A percentile compares a stretch with the other conserved stretches of the same genome.
Evolutionary conservation across 1,140 invertebrate genomes (phyloP).

Genomic region (Macrostomum lignano): DNA sequence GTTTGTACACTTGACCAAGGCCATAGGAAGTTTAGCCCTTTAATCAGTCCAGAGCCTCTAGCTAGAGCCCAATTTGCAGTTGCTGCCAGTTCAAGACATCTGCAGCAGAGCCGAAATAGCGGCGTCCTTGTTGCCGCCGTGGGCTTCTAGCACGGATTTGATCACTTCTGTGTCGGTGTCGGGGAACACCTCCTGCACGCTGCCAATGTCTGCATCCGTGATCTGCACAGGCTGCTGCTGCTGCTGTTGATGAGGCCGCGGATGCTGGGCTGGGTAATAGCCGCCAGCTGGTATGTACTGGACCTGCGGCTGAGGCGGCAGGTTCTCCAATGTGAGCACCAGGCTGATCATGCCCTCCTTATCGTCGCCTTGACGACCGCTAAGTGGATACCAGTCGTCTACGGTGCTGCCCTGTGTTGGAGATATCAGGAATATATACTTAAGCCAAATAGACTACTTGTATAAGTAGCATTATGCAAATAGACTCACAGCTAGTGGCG

Average conservation of each 20-base stretch:
- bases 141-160: slow-evolving; percentile 57
- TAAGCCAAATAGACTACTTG: no score
- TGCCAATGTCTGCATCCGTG: slow-evolving; percentile 44
- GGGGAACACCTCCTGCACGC: slow-evolving; percentile 80
- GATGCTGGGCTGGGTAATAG: slow-evolving; percentile 7
- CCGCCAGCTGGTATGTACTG: background rate
- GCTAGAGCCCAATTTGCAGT: no score
- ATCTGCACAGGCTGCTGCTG: slow-evolving; percentile 11
- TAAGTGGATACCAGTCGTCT: slow-evolving; percentile 70
- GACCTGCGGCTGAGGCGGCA: background rate
- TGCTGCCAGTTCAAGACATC: no score
- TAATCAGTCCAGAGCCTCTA: no score
- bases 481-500: no score
- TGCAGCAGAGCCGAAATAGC: slow-evolving; percentile 65
- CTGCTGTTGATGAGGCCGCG: slow-evolving; percentile 7
- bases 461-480: no score
- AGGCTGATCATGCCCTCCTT: slow-evolving; percentile 50
- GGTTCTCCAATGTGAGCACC: slow-evolving; percentile 26
- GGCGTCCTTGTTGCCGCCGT: slow-evolving; percentile 56
- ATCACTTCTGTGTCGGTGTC: slow-evolving; percentile 67
- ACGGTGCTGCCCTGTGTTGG: slow-evolving; percentile 58
- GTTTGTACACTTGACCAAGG: no score
- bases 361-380: slow-evolving; percentile 64
- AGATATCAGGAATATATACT: no score
- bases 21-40: no score